Conservation (phyloP, 1,140 invertebrate species). For the Orchesella cincta region DNA sequence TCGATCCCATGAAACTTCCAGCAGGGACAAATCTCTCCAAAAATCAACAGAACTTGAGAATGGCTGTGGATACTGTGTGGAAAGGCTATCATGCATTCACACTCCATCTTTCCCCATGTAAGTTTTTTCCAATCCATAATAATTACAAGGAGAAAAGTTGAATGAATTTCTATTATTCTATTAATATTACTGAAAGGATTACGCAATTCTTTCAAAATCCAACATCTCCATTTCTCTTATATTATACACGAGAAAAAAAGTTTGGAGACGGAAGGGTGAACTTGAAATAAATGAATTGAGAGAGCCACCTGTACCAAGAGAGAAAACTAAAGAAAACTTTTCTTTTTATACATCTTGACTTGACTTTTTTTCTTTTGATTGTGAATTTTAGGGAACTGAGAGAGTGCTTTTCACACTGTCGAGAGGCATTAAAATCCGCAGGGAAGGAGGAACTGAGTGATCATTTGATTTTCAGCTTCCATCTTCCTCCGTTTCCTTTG, state of each 20-base stretch:
- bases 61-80: slow-evolving; percentile 84
- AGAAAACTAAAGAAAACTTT: slow-evolving; percentile 2
- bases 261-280: neutral
- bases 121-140: slow-evolving; percentile 49
- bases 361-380: slow-evolving; percentile 30
- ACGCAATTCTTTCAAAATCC: no score
- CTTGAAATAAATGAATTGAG: neutral
- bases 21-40: slow-evolving; percentile 68
- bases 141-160: neutral
- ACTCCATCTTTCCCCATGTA: slow-evolving; percentile 80
- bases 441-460: slow-evolving; percentile 84
- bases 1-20: slow-evolving; percentile 79
- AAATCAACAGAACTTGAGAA: slow-evolving; percentile 81
- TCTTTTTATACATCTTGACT: slow-evolving; percentile 22
- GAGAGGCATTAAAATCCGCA: slow-evolving; percentile 72
- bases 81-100: slow-evolving; percentile 76
- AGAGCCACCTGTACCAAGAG: neutral
- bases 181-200: neutral
- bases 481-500: slow-evolving; percentile 93
- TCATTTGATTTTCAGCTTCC: slow-evolving; percentile 91
- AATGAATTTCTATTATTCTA: neutral
- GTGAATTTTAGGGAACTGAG: slow-evolving; percentile 69
- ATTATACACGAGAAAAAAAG: no score
- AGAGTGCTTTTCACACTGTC: slow-evolving; percentile 83
- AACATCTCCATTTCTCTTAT: no score